Conservation (phyloP, 2,888 invertebrate genomes). For the Xestia ashworthii region DNA sequence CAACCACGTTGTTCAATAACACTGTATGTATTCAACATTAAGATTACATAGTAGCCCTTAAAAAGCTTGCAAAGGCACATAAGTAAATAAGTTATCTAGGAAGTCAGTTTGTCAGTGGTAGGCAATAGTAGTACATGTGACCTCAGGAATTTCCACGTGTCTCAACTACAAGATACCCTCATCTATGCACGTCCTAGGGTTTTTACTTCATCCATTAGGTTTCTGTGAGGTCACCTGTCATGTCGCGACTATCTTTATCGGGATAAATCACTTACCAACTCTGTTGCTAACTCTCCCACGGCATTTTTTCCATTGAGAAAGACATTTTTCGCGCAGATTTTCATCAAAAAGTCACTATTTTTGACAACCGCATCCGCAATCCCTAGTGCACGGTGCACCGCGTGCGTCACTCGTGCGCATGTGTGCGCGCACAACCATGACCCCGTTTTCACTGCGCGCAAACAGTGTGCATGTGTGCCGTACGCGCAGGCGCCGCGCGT, state of each 20-base stretch:
- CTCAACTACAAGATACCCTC: not conserved
- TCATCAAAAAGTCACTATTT: slow-evolving; percentile 34
- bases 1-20: not conserved
- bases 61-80: not conserved
- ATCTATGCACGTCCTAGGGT: not conserved
- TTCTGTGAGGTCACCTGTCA: not conserved
- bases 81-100: not conserved
- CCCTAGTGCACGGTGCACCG: slow-evolving; percentile 67
- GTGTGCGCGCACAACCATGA: slow-evolving; percentile 82
- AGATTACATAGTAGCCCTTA: not conserved
- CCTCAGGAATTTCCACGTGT: slow-evolving; percentile 1
- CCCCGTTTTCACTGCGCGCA: slow-evolving; percentile 83
- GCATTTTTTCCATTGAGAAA: not conserved
- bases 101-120: not conserved
- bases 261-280: not conserved
- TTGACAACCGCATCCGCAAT: slow-evolving; percentile 78
- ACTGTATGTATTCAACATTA: not conserved
- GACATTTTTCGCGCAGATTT: not conserved
- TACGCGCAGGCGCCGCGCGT: slow-evolving; percentile 43
- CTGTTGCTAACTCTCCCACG: not conserved
- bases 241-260: not conserved
- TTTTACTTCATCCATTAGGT: slow-evolving; percentile 22
- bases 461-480: slow-evolving; percentile 57
- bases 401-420: slow-evolving; percentile 67
- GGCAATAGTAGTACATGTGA: slow-evolving; percentile 1